Evolutionary conservation across 2,113 vertebrate species (phyloP), one percentile per base, ranked within the genome.

Genomic region (Amazona vittata): DNA sequence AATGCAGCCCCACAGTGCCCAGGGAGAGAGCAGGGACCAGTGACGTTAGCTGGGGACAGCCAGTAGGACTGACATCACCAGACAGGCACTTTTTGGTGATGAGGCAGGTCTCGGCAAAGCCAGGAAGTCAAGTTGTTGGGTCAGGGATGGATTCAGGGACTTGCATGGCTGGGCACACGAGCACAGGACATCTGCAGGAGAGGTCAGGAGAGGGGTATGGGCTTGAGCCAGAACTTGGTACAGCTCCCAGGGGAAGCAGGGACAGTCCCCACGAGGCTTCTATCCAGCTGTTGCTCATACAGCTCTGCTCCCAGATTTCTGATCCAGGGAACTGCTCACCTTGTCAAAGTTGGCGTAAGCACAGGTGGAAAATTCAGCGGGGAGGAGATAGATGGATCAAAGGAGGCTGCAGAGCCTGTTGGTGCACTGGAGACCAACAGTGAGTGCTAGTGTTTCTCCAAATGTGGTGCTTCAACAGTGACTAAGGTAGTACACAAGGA

Each of bases 241-340:
- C 33, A 78, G 18, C 5, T 87, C 18, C 17, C 17, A 59, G 16
- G 3, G 35, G 12, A 83, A 33, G 41, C 4, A 64, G 13, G 7
- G 2, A 28, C 12, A 39, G 22, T 6, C 8, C 39, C 15, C 1
- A 0, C 0, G 7, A n/a, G 28, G 9, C 7, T 87, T 67, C 9
- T 50, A 37, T 12, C 11, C 4, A 41, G 15, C 24, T 93, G 4
- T 50, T 78, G 12, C 12, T 43, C 21, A 11, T 6, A 11, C 19
- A 60, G 15, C n/a, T 75, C 14, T 57, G 10, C 22, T 59, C 19
- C 9, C 33, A 55, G 57, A 59, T n/a, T 13, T 24, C 57, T 59
- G 57, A 22, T 35, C 33, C 20, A 59, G 33, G 57, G n/a, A 59
- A 10, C 33, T n/a, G 9, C 21, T 59, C 33, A 35, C 20, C 21